Evolutionary conservation across 1,140 invertebrate genomes (phyloP), one percentile per base, ranked within the genome.

Genomic region (Zaprionus tsacasi): DNA sequence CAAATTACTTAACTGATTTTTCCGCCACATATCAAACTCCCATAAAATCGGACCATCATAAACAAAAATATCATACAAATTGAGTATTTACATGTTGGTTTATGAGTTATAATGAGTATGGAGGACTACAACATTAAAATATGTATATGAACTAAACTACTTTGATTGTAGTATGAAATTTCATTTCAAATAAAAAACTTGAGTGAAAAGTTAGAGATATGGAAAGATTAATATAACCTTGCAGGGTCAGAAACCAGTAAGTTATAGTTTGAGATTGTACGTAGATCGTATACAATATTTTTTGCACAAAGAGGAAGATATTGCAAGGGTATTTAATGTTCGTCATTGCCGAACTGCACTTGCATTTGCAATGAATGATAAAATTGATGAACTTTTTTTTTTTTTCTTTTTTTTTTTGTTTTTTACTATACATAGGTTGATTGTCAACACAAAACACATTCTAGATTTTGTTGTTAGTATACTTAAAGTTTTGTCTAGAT

Each of bases 401-500:
- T 70, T 76, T 70, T 50, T 56, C 15, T 63, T 63, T 86, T 56
- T 30, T 71, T 76, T 70, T 76, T 70, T 50, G 66, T 30, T 2
- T 45, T 45, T 3, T 15, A 45, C 40, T 45, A 45, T 45, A 40
- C 38, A n/a, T 40, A 40, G 12, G 38, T 40, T 40, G 4, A 15
- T 79, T 75, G 72, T 58, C 63, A 76, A 79, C 68, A 81, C 85
- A 83, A 82, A 85, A 79, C 70, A 81, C 68, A 86, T 63, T 82
- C 86, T 89, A 90, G 64, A 64, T 78, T 85, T 80, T 67, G 54
- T 80, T 74, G 78, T 78, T 54, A 76, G 79, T 92, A 92, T 92
- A 92, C 91, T 92, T 92, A 92, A 90, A 91, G 78, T 75, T 90
- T 92, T 92, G 72, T 91, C 55, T 43, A 92, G 91, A 90, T 92